Evolutionary conservation across 1,140 invertebrate species (phyloP).

Genomic region (Drosophila prosaltans): DNA sequence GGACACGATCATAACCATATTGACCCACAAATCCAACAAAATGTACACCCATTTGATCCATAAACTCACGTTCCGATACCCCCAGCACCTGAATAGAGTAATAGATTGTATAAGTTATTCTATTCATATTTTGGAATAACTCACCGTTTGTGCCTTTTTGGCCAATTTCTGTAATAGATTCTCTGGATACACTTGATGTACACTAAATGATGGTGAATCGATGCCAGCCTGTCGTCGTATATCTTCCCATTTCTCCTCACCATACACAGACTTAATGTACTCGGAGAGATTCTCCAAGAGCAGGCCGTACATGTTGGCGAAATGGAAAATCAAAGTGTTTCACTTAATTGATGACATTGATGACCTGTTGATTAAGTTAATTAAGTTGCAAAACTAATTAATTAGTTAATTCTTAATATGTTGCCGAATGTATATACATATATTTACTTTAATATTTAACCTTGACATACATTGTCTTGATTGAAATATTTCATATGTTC

Average conservation of each 20-base stretch:
- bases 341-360: constrained; percentile 39
- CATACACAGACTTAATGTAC: constrained; percentile 94
- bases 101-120: too few relatives aligned
- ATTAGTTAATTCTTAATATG: constrained; percentile 20
- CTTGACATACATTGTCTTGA: constrained; percentile 3
- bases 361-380: constrained; percentile 32
- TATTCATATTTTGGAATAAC: constrained; percentile 4
- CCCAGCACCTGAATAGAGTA: constrained; percentile 88
- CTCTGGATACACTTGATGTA: constrained; percentile 96
- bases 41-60: constrained; percentile 95
- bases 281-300: constrained; percentile 96
- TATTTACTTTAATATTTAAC: constrained; percentile 1
- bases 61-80: constrained; percentile 93
- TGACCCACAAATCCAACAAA: constrained; percentile 96
- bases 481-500: background rate
- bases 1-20: constrained; percentile 96
- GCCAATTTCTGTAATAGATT: constrained; percentile 92
- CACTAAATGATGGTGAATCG: constrained; percentile 93
- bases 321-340: constrained; percentile 15
- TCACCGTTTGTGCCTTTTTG: constrained; percentile 92
- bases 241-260: constrained; percentile 95
- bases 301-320: constrained; percentile 94
- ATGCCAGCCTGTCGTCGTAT: constrained; percentile 91
- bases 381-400: constrained; percentile 27
- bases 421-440: background rate